phyloP scores from a whole-genome alignment of 2,113 vertebrate species.

The Cryptotis parvus region DNA sequence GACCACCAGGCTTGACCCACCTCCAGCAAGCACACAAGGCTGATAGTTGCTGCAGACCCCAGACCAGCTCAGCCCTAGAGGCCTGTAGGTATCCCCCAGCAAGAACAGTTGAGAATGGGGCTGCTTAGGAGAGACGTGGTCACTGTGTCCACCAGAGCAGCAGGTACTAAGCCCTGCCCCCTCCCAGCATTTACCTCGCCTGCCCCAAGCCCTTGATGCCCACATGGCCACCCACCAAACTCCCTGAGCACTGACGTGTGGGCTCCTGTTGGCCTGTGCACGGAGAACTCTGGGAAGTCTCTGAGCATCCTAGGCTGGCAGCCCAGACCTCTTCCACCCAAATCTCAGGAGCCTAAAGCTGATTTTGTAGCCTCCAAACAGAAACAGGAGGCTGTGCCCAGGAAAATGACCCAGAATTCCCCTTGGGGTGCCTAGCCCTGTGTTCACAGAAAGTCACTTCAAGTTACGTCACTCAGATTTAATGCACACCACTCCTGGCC shows the following conservation, averaged over 20 bases:
- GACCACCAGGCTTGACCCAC: accelerated
- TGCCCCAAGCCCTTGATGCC: accelerated
- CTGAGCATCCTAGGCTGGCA: no score
- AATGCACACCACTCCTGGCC: no score
- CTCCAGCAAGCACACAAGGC: accelerated
- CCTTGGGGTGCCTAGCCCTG: not conserved
- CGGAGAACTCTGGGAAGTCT: not conserved
- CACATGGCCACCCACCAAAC: no score
- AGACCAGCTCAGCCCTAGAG: no score
- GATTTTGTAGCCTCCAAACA: not conserved
- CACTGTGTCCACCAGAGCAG: accelerated
- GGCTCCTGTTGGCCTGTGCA: accelerated
- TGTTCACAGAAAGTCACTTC: not conserved
- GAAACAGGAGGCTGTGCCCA: no score
- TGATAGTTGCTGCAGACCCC: not conserved
- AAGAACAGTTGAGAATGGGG: not conserved
- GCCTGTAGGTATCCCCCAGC: not conserved
- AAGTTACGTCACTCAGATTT: not conserved
- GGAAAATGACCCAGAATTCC: not conserved
- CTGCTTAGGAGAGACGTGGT: accelerated
- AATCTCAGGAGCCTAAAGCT: not conserved
- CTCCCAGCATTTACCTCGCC: not conserved
- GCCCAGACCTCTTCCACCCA: not conserved
- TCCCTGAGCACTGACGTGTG: no score
- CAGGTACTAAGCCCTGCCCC: accelerated